Evolutionary conservation across 1,140 invertebrate genomes (phyloP).

Genomic region (Rhyacophila brunnea): DNA sequence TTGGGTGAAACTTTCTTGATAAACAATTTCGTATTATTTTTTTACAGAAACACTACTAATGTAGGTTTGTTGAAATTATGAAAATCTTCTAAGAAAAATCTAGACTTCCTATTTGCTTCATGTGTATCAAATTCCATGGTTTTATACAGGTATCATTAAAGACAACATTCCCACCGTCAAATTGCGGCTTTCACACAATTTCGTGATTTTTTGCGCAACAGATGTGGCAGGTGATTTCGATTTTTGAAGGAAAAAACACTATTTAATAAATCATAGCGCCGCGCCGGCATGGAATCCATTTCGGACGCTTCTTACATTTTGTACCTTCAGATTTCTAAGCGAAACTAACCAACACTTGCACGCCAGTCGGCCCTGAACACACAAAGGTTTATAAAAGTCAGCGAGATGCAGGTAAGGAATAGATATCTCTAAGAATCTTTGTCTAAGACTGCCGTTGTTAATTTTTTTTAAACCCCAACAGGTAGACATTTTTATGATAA

Average conservation of each 20-base stretch:
- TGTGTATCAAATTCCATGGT: too few species aligned
- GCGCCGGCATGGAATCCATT: not conserved
- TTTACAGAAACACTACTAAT: too few species aligned
- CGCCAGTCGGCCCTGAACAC: slow-evolving; percentile 1
- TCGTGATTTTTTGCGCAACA: slow-evolving; percentile 8
- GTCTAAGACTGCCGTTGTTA: slow-evolving; percentile 1
- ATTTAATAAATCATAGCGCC: slow-evolving; percentile 21
- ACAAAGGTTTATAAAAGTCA: slow-evolving; percentile 20
- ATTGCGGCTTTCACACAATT: not conserved
- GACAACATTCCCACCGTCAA: too few species aligned
- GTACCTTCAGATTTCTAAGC: slow-evolving; percentile 1
- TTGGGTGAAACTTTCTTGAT: too few species aligned
- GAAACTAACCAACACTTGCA: not conserved
- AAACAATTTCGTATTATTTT: too few species aligned
- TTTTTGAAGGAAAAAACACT: slow-evolving; percentile 2
- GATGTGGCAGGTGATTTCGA: slow-evolving; percentile 22
- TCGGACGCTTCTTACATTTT: slow-evolving; percentile 16
- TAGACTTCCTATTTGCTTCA: too few species aligned
- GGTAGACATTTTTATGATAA: slow-evolving; percentile 30
- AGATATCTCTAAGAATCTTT: slow-evolving; percentile 18
- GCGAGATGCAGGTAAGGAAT: slow-evolving; percentile 9
- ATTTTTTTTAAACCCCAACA: slow-evolving; percentile 15
- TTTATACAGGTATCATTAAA: too few species aligned
- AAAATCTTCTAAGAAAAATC: too few species aligned
- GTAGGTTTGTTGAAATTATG: too few species aligned